Conservation (phyloP, 2,113 vertebrate species). For the Mustela nigripes region DNA sequence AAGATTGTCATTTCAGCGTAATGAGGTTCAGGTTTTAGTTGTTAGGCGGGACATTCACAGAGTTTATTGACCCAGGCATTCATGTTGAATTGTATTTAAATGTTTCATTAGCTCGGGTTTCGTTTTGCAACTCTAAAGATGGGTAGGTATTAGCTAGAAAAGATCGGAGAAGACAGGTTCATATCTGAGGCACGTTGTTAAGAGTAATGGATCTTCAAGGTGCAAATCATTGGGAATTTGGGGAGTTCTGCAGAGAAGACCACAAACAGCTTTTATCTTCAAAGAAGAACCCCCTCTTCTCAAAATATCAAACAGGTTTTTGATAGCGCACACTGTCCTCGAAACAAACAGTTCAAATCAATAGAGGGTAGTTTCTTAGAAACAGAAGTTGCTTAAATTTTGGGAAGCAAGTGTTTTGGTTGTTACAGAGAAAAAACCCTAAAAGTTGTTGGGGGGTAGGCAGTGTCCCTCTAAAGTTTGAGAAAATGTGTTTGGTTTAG, state of each 20-base stretch:
- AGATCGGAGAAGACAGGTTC: background rate
- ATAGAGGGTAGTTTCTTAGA: background rate
- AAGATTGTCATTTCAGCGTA: conserved; percentile 60
- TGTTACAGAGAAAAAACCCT: conserved; percentile 3
- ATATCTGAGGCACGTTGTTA: background rate
- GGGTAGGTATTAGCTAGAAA: background rate
- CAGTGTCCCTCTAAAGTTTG: background rate
- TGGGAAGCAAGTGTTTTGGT: conserved; percentile 14
- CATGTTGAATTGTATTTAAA: conserved; percentile 10
- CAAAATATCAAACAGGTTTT: background rate
- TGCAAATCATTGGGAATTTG: background rate
- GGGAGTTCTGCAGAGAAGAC: background rate
- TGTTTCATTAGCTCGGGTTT: background rate
- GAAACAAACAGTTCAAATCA: conserved; percentile 19
- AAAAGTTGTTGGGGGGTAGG: background rate
- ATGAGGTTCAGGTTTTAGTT: conserved; percentile 63
- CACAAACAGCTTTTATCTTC: background rate
- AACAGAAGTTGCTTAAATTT: conserved; percentile 52
- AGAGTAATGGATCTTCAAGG: background rate
- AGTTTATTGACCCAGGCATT: conserved; percentile 7
- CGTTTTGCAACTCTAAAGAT: conserved; percentile 33
- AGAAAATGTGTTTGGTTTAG: background rate
- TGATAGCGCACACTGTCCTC: background rate
- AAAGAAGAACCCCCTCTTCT: background rate
- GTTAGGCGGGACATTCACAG: conserved; percentile 13